Base-by-base conservation (phyloP, 2,888 invertebrate species). In the Cerastis leucographa region DNA sequence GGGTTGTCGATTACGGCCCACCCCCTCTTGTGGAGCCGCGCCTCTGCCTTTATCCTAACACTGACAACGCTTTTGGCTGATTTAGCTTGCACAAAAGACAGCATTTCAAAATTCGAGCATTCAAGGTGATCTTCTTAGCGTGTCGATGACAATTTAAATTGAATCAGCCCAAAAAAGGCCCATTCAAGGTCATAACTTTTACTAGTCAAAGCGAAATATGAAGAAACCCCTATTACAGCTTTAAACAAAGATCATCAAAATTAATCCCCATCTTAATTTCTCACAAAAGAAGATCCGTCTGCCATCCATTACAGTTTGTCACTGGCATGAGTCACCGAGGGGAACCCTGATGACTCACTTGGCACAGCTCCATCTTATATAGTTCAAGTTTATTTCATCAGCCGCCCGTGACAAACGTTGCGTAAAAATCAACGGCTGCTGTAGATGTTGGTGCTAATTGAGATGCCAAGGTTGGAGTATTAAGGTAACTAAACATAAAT, bases 341-440 rank as follows among this genome's bases (percentile, higher is more conserved):
- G 91, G 89, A 87, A 87, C 88, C 92, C 92, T 91, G 85, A 71
- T 90, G 91, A 92, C 88, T 91, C 91, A 92, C 72, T 91, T 91
- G 92, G 92, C 92, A 89, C n/a, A 3, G 29, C 66, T 88, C 92
- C 90, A 91, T 82, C 77, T 69, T 83, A 91, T 87, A 81, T 90
- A 88, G 91, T 89, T 91, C 91, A 91, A 91, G 91, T 91, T 89
- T 88, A 69, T 77, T 73, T 56, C 77, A 68, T 61, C 59, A 75
- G 77, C 59, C 49, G 83, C 61, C 65, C 46, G 64, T 71, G 86
- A 86, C 84, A 86, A 59, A 51, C 29, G 66, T 84, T 84, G 84
- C 84, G 87, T 86, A 84, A 84, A 86, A 86, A 80, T 62, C 75
- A 68, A 64, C 71, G 62, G 71, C 72, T 66, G 70, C 46, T 62